phyloP scores from a whole-genome alignment of 2,797 vertebrate genomes.

The Danionella dracula region DNA sequence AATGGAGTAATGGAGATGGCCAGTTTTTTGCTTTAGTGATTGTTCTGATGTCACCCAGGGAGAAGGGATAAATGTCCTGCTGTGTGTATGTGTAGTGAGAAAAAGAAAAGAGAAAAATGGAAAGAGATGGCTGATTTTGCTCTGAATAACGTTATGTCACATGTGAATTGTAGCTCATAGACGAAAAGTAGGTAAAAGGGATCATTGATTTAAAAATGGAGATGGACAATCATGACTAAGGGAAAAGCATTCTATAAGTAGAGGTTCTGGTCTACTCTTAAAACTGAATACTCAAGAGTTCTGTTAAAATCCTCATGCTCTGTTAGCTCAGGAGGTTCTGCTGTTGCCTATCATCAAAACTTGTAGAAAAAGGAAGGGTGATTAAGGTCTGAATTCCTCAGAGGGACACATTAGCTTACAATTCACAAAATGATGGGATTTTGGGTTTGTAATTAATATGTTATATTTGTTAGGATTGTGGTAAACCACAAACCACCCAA shows the following conservation, averaged over 20 bases:
- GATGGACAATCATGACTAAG: not conserved
- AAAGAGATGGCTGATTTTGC: not conserved
- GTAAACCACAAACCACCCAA: too few species aligned
- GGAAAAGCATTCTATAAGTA: not conserved
- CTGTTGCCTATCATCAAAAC: too few species aligned
- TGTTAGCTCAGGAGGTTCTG: too few species aligned
- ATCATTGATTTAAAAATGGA: not conserved
- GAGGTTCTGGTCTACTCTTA: too few species aligned
- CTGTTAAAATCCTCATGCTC: too few species aligned
- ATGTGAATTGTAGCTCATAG: conserved; percentile 3
- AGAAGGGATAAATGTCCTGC: not conserved
- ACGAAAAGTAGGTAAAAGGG: not conserved
- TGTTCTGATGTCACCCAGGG: conserved; percentile 9
- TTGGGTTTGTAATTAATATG: too few species aligned
- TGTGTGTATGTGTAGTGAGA: conserved; percentile 1
- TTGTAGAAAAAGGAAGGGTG: too few species aligned
- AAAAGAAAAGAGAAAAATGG: not conserved
- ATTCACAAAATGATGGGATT: too few species aligned
- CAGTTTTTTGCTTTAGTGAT: conserved; percentile 9
- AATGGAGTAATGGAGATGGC: not conserved
- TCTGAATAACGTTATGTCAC: not conserved
- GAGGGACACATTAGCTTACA: too few species aligned
- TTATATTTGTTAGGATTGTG: too few species aligned
- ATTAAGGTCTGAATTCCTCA: too few species aligned
- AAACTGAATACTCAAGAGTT: too few species aligned